These are phyloP conservation scores for Gortyna flavago DNA, from an alignment of 2,888 invertebrate genomes.

Conservation along the genomic window DNA sequence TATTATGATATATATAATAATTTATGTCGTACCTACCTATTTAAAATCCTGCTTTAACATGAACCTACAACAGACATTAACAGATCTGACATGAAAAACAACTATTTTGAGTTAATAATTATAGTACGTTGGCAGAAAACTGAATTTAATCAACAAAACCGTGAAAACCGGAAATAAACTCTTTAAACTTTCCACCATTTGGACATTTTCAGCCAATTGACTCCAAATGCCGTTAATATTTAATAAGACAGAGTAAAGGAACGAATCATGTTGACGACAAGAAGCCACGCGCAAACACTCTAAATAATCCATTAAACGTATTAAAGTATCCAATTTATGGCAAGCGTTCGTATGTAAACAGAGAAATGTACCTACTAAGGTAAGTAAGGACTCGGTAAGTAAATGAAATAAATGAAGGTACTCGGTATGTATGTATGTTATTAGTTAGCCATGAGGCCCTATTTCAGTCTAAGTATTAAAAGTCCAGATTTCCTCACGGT, in stretches of 20 bases:
- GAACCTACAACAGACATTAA: not conserved
- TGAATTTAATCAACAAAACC: not conserved
- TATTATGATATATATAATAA: too few species aligned
- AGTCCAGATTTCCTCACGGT: not conserved
- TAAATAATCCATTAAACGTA: constrained; percentile 50
- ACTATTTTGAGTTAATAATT: not conserved
- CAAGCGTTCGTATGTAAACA: constrained; percentile 14
- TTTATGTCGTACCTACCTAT: not conserved
- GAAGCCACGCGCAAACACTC: constrained; percentile 33
- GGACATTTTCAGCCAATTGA: constrained; percentile 6
- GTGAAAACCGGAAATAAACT: not conserved
- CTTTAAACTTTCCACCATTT: not conserved
- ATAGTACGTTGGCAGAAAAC: not conserved
- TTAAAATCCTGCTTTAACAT: not conserved
- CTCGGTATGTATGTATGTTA: not conserved
- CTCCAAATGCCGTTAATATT: constrained; percentile 12
- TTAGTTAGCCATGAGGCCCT: not conserved
- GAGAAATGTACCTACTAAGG: constrained; percentile 26
- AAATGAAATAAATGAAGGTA: not conserved
- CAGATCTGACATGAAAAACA: not conserved
- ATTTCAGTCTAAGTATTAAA: too few species aligned
- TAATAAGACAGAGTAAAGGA: constrained; percentile 20
- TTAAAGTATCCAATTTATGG: constrained; percentile 40
- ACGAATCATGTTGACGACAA: constrained; percentile 2
- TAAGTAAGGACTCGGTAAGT: constrained; percentile 6